Evolutionary conservation across 1,140 invertebrate species (phyloP).

Genomic region (Gryon sp.): DNA sequence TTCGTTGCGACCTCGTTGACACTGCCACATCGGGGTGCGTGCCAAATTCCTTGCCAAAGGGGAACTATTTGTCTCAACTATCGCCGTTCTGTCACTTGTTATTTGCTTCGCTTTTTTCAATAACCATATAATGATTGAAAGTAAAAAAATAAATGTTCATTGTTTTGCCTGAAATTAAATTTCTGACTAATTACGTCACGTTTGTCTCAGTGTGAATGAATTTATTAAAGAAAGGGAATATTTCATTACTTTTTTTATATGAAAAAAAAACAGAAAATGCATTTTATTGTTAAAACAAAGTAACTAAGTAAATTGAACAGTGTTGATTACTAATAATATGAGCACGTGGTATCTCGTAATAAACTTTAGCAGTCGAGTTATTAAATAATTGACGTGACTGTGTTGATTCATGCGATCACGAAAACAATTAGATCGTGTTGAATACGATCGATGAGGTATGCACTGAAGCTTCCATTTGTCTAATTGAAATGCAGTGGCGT

Average conservation of each 20-base stretch:
- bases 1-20: constrained; percentile 70
- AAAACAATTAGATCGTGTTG: constrained; percentile 26
- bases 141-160: constrained; percentile 23
- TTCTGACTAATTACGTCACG: constrained; percentile 2
- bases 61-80: constrained; percentile 68
- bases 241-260: no score
- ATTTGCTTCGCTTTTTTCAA: constrained; percentile 55
- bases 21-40: constrained; percentile 55
- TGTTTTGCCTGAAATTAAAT: constrained; percentile 13
- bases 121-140: constrained; percentile 46
- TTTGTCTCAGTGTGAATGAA: no score
- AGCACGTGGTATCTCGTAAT: no score
- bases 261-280: no score
- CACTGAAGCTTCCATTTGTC: constrained; percentile 47
- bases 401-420: background rate
- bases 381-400: no score
- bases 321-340: no score
- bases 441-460: constrained; percentile 57
- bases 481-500: constrained; percentile 67
- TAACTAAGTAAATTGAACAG: no score
- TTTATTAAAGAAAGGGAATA: no score
- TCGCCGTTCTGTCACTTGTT: constrained; percentile 48
- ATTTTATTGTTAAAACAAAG: no score
- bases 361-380: no score
- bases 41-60: constrained; percentile 59